Conservation (phyloP, 2,888 invertebrate species). For the Resseliella maxima region DNA sequence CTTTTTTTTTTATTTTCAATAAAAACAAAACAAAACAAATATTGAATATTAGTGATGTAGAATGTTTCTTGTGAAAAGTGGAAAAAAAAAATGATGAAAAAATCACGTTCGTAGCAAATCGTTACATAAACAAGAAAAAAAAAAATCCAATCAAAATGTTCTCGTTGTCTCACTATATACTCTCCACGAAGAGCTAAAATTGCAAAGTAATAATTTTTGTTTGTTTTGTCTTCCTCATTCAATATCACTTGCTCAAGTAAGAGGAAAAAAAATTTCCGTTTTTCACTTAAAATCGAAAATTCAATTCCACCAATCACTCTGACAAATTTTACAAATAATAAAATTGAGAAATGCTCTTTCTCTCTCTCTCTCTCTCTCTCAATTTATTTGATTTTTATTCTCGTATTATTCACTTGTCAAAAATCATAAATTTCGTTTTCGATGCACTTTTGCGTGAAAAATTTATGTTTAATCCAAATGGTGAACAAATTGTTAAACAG, state of each 20-base stretch:
- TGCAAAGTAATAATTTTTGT: conserved; percentile 8
- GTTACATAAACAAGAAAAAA: neutral
- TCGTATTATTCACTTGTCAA: neutral
- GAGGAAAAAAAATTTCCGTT: neutral
- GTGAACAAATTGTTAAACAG: neutral
- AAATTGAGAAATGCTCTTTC: no score
- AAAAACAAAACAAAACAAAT: neutral
- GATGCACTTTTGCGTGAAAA: conserved; percentile 16
- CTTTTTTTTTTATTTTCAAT: no score
- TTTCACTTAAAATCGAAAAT: neutral
- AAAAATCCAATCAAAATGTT: neutral
- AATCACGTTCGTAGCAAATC: neutral
- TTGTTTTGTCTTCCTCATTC: neutral
- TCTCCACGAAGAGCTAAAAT: neutral
- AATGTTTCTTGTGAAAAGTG: no score
- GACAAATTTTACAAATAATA: neutral
- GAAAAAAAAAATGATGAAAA: neutral
- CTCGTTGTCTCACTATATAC: neutral
- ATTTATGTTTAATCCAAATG: neutral
- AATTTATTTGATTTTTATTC: no score
- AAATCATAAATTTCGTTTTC: neutral
- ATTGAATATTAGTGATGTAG: no score
- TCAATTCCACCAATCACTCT: neutral
- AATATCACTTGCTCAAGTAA: neutral
- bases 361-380: no score